Conservation (phyloP, 1,140 invertebrate species). For the Scaptomyza graminum region DNA sequence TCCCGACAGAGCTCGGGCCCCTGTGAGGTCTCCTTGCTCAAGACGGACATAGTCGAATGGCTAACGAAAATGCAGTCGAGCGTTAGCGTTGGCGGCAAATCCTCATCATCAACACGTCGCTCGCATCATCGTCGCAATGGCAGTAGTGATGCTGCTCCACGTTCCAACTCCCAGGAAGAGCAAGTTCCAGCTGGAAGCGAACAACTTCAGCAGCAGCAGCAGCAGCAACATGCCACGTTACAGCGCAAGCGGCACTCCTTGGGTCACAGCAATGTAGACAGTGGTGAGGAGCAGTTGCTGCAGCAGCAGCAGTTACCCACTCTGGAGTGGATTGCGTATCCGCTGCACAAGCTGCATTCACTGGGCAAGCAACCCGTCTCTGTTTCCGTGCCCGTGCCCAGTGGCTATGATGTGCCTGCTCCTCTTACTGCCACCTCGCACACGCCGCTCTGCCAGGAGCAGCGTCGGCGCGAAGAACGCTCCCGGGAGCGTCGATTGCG, state of each 20-base stretch:
- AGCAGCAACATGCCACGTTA: constrained; percentile 41
- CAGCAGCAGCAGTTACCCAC: constrained; percentile 45
- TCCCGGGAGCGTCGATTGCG: constrained; percentile 62
- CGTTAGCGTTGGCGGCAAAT: constrained; percentile 30
- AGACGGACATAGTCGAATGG: constrained; percentile 83
- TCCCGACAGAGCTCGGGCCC: constrained; percentile 78
- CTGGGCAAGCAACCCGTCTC: constrained; percentile 61
- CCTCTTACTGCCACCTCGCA: constrained; percentile 42
- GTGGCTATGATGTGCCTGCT: constrained; percentile 65
- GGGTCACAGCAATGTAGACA: constrained; percentile 68
- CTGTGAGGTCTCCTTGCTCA: constrained; percentile 78
- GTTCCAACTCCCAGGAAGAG: constrained; percentile 81
- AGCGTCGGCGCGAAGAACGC: constrained; percentile 55
- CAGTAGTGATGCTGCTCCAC: constrained; percentile 77
- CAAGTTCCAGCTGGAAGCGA: constrained; percentile 26
- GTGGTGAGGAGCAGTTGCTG: constrained; percentile 64
- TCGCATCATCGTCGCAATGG: constrained; percentile 78
- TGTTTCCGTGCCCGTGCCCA: constrained; percentile 43
- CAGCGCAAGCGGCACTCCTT: constrained; percentile 79
- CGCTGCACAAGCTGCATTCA: constrained; percentile 74
- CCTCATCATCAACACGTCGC: constrained; percentile 37
- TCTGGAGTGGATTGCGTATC: constrained; percentile 81
- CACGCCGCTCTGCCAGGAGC: constrained; percentile 54
- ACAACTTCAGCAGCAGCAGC: constrained; percentile 3
- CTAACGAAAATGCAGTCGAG: constrained; percentile 77